Evolutionary conservation across 1,140 invertebrate species (phyloP), one percentile per base, ranked within the genome.

Genomic region (Cataglyphis hispanica): DNA sequence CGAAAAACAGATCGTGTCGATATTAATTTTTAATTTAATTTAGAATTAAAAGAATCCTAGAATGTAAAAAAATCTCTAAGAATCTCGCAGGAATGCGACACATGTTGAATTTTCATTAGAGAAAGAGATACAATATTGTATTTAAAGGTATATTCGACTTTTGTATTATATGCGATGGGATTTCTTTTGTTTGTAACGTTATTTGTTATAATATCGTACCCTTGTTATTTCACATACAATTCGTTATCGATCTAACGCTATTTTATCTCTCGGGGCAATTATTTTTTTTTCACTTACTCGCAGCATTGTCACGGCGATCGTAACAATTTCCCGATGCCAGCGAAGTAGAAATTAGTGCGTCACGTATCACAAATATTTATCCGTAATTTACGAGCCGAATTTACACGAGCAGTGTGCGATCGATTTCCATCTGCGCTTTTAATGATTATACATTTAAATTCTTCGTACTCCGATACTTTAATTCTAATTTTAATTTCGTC

Each of bases 261-360:
- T 11, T 0, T 13, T 53, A 34, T 58, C n/a, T n/a, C n/a, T n/a
- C 56, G 56, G 74, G 53, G 88, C 83, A 64, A 89, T 87, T 87
- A 77, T 2, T 50, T 58, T 74, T 63, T 60, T n/a, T 16, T 34
- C 43, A 60, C 25, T 63, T 72, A 31, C 27, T n/a, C 16, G 6
- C 22, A 50, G n/a, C 43, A 50, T 87, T 67, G 46, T 89, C 88
- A 89, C 84, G 84, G 40, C 84, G 66, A 89, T 78, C 43, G 60
- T 43, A 74, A 72, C 25, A 72, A 16, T 58, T 40, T 58, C 27
- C 58, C 50, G 27, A 76, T 81, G 46, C 67, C 19, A 31, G 50
- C 72, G 56, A 43, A 19, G 10, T 61, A 64, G 43, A 76, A 67
- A 84, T 83, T 83, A 27, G 40, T 10, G 27, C 53, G 34, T 53